Conservation (phyloP, 2,113 vertebrate species). For the Garra rufa region DNA sequence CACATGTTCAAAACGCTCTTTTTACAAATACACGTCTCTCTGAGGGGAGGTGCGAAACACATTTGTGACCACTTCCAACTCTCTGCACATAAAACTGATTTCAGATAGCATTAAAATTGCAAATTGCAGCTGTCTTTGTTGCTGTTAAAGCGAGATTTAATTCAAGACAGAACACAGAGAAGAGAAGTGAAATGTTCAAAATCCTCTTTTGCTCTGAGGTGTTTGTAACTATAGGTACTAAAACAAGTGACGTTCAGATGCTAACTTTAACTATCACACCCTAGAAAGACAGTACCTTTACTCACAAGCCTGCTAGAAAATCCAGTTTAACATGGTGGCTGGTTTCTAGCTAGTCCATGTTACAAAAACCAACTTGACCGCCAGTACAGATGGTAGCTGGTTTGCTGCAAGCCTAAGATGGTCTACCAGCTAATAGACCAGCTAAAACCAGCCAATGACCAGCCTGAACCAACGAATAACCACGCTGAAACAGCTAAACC, state of each 20-base stretch:
- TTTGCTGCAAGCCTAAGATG: not conserved
- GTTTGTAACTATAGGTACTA: not conserved
- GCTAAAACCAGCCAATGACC: not conserved
- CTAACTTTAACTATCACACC: not conserved
- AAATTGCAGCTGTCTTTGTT: not conserved
- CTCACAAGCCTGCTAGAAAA: not conserved
- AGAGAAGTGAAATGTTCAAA: conserved; percentile 23
- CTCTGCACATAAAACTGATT: not conserved
- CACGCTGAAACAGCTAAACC: not conserved
- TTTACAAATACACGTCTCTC: not conserved
- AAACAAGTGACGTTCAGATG: not conserved
- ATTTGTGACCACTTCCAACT: conserved; percentile 8
- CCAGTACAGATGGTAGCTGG: not conserved
- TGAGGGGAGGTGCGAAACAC: not conserved
- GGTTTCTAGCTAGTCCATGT: not conserved
- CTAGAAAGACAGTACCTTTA: not conserved
- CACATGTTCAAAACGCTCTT: not conserved
- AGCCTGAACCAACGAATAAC: not conserved
- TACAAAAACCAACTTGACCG: not conserved
- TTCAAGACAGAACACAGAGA: not conserved
- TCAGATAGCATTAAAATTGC: not conserved
- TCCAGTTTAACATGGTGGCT: not conserved
- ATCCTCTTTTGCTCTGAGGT: conserved; percentile 10
- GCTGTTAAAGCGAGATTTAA: not conserved
- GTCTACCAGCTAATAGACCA: not conserved